Evolutionary conservation across 2,113 vertebrate genomes (phyloP), one percentile per base, ranked within the genome.

Genomic region (Chloropsis hardwickii): DNA sequence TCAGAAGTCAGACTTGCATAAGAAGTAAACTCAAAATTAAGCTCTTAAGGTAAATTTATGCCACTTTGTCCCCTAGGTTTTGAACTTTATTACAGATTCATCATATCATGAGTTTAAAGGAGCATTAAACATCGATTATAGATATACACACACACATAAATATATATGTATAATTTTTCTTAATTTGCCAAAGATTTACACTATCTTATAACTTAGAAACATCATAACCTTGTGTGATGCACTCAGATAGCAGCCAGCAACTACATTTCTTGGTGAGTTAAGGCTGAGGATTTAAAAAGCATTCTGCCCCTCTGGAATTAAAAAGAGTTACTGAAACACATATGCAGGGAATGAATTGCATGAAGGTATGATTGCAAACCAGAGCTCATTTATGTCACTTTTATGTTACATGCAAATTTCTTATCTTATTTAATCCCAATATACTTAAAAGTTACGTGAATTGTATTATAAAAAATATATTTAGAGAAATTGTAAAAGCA

Each of bases 101-200:
- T 28, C 23, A 21, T 58, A 44, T 31, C 67, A 51, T 7, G 17
- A 58, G 8, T 42, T 91, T 78, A 48, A 84, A 86, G 25, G 47
- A 61, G 27, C 40, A 54, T 76, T 69, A 48, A 82, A 42, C 7
- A 61, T 64, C 0, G 0, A 61, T 35, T 29, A 28, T 17, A 37
- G 1, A 57, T 3, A 42, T 0, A 60, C 7, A 37, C 10, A 65
- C 25, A 19, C 2, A n/a, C 4, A 35, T 12, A 16, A 5, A 56
- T 10, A 23, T 22, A 9, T 12, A 12, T 20, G 33, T 21, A 13
- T n/a, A 6, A 10, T 16, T 47, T 24, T 40, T 37, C 24, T 37
- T 6, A 5, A 60, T 37, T 89, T 82, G 12, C 10, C 12, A 31
- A 33, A 6, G 3, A 29, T 56, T 87, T 64, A 28, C 3, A 23